A percentile compares a stretch with the other conserved stretches of the same genome.
These are phyloP conservation scores for Solea solea DNA, from an alignment of 2,113 vertebrate species.

Conservation along the genomic window DNA sequence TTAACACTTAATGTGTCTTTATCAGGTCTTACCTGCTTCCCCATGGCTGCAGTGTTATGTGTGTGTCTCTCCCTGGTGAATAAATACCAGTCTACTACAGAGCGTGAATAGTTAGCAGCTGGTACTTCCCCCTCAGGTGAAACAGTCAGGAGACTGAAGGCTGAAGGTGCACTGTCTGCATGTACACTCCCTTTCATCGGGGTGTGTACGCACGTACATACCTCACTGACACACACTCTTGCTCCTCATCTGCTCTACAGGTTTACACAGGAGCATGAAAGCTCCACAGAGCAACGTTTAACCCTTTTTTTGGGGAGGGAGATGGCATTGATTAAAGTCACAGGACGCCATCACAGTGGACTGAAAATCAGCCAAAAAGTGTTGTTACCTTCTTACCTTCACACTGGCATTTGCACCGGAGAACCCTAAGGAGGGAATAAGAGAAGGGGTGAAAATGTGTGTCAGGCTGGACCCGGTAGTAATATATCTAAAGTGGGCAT, in stretches of 20 bases:
- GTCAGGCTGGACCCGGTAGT: conserved; percentile 8
- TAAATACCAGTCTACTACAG: conserved; percentile 46
- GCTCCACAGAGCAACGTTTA: conserved; percentile 53
- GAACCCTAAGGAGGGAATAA: neutral
- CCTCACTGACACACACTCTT: conserved; percentile 59
- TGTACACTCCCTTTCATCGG: conserved; percentile 62
- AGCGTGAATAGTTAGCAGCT: conserved; percentile 48
- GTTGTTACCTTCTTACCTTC: neutral
- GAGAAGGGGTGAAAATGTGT: conserved; percentile 1
- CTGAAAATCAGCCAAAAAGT: conserved; percentile 6
- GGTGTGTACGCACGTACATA: conserved; percentile 67
- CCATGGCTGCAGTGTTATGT: conserved; percentile 63
- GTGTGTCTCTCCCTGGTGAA: conserved; percentile 58
- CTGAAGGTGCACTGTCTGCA: conserved; percentile 70
- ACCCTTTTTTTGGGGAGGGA: conserved; percentile 35
- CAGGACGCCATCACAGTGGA: neutral
- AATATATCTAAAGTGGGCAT: conserved; percentile 33
- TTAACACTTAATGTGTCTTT: conserved; percentile 25
- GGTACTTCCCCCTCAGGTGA: conserved; percentile 65
- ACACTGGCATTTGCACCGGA: neutral
- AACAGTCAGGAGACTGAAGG: conserved; percentile 67
- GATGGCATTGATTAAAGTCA: conserved; percentile 13
- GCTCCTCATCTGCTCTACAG: conserved; percentile 69
- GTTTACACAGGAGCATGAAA: conserved; percentile 73
- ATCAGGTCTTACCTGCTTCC: conserved; percentile 76